These are phyloP conservation scores for Perca schrenkii DNA, from an alignment of 2,113 vertebrate genomes.

Conservation along the genomic window DNA sequence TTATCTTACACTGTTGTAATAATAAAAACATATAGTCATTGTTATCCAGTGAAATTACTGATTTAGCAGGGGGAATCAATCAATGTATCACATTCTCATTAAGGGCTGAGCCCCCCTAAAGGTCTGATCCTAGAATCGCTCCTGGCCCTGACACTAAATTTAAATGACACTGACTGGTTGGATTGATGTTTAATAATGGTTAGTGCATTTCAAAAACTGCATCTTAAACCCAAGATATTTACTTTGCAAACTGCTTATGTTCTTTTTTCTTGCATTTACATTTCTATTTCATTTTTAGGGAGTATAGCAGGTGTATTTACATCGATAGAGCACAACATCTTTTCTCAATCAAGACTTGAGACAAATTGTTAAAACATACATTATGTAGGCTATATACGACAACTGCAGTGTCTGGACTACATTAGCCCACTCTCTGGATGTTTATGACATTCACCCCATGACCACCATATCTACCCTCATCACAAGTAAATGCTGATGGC, in stretches of 20 bases:
- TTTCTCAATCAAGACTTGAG: not conserved
- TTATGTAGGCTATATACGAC: not conserved
- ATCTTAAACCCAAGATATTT: not conserved
- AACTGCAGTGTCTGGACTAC: not conserved
- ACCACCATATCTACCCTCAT: not conserved
- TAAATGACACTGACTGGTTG: not conserved
- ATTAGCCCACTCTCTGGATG: not conserved
- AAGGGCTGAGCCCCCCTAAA: too few relatives aligned
- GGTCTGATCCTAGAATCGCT: too few relatives aligned
- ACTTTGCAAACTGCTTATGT: not conserved
- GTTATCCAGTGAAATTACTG: too few relatives aligned
- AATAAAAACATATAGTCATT: too few relatives aligned
- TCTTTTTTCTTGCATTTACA: not conserved
- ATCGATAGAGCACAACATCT: not conserved
- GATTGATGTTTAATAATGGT: not conserved
- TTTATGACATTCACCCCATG: not conserved
- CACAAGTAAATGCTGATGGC: not conserved
- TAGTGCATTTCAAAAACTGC: not conserved
- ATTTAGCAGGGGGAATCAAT: too few relatives aligned
- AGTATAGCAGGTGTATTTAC: not conserved
- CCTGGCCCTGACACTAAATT: not conserved
- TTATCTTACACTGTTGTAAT: too few relatives aligned
- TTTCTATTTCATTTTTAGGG: conserved; percentile 12
- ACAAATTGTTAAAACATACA: not conserved
- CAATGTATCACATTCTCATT: too few relatives aligned